Evolutionary conservation across 2,888 invertebrate species (phyloP).

Genomic region (Hirtodrosophila alboralis): DNA sequence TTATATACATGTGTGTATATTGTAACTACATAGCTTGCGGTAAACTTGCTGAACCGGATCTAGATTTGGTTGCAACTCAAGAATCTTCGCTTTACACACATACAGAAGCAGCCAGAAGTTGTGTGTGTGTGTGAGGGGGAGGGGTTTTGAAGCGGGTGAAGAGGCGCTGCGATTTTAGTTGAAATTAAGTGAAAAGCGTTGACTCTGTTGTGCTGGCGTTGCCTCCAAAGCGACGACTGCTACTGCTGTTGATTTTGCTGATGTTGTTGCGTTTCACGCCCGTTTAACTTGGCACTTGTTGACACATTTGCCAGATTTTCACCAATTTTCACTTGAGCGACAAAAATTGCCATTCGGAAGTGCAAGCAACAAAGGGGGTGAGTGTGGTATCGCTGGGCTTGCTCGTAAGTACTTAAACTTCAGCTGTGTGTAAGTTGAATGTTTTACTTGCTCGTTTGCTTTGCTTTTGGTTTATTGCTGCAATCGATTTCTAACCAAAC

Average conservation of each 20-base stretch:
- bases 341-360: too few species aligned
- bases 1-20: constrained; percentile 31
- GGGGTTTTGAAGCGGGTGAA: constrained; percentile 13
- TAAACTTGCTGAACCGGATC: constrained; percentile 80
- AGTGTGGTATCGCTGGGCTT: constrained; percentile 1
- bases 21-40: constrained; percentile 75
- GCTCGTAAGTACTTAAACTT: constrained; percentile 45
- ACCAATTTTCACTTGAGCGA: constrained; percentile 72
- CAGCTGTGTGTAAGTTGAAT: constrained; percentile 51
- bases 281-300: constrained; percentile 63
- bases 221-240: too few species aligned
- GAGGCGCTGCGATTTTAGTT: constrained; percentile 52
- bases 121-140: constrained; percentile 25
- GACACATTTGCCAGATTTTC: constrained; percentile 75
- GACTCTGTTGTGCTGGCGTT: constrained; percentile 26
- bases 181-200: constrained; percentile 70
- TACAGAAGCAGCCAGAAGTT: constrained; percentile 13
- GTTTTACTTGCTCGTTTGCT: constrained; percentile 54
- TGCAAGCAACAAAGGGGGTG: constrained; percentile 36
- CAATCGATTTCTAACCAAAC: constrained; percentile 76
- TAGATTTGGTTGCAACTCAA: constrained; percentile 76
- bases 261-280: constrained; percentile 36
- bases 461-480: constrained; percentile 51
- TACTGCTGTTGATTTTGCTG: constrained; percentile 28
- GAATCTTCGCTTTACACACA: constrained; percentile 63